Conservation (phyloP, 2,888 invertebrate genomes). For the Rotaria sp. region DNA sequence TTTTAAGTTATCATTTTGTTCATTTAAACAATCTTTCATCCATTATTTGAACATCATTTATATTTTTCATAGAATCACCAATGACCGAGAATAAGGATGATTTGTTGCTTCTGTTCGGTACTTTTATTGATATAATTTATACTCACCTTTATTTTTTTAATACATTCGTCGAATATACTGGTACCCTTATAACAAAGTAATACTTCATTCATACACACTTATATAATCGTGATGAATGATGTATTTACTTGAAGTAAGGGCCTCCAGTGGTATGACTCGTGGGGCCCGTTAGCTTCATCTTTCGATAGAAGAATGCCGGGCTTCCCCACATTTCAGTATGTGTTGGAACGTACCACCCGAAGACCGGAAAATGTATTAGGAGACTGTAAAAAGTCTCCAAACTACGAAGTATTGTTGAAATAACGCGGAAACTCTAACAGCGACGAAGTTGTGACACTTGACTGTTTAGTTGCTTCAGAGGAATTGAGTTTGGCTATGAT, state of each 20-base stretch:
- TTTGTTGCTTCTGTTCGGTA: too few species aligned
- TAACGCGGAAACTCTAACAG: background rate
- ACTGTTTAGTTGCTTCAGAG: background rate
- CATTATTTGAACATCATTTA: too few species aligned
- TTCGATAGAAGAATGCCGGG: background rate
- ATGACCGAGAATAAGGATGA: too few species aligned
- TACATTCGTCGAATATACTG: background rate
- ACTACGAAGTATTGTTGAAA: background rate
- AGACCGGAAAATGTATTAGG: background rate
- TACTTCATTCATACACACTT: background rate
- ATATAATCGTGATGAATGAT: background rate
- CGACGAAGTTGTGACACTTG: background rate
- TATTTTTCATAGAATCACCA: too few species aligned
- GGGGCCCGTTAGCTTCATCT: slow-evolving; percentile 19
- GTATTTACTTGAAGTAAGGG: background rate
- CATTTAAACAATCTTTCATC: too few species aligned
- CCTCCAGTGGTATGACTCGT: background rate
- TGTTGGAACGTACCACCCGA: slow-evolving; percentile 21
- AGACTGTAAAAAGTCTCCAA: background rate
- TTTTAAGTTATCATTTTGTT: too few species aligned
- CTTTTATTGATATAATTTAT: too few species aligned
- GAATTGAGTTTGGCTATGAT: background rate
- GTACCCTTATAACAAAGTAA: background rate
- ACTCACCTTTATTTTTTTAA: too few species aligned
- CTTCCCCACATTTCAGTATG: background rate